Evolutionary conservation across 2,113 vertebrate species (phyloP).

Genomic region (Alligator sinensis): DNA sequence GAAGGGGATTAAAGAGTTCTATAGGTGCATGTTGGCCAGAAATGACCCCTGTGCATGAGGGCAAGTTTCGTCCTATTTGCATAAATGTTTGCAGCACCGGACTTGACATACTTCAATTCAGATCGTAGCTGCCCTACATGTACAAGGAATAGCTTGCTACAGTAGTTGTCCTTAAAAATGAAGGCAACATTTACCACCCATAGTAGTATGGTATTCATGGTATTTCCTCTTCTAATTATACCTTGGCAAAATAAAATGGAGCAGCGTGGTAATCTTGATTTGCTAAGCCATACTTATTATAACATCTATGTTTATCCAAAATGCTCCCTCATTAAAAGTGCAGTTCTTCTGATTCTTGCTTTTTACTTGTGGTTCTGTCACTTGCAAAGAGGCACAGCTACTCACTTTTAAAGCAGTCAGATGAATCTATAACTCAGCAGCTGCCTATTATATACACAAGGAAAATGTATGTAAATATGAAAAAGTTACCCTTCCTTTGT

Average conservation of each 20-base stretch:
- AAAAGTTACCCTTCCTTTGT: background rate
- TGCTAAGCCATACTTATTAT: background rate
- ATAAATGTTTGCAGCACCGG: background rate
- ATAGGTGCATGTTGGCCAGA: background rate
- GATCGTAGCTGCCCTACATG: fast-evolving
- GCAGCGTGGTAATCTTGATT: background rate
- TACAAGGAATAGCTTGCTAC: background rate
- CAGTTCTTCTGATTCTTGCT: background rate
- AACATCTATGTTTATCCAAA: background rate
- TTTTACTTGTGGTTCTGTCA: fast-evolving
- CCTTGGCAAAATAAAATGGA: background rate
- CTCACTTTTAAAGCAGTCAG: background rate
- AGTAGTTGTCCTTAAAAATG: background rate
- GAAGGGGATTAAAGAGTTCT: background rate
- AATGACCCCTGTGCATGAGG: background rate
- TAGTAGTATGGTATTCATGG: fast-evolving
- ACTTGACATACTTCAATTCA: background rate
- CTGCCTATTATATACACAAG: background rate
- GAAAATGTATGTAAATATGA: background rate
- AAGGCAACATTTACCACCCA: background rate
- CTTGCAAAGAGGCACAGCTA: fast-evolving
- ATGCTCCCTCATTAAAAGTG: background rate
- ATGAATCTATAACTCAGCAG: fast-evolving
- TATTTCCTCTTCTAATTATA: background rate
- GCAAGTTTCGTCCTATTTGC: fast-evolving